Evolutionary conservation across 2,888 invertebrate genomes (phyloP), one percentile per base, ranked within the genome.

Genomic region (Germaria angustata): DNA sequence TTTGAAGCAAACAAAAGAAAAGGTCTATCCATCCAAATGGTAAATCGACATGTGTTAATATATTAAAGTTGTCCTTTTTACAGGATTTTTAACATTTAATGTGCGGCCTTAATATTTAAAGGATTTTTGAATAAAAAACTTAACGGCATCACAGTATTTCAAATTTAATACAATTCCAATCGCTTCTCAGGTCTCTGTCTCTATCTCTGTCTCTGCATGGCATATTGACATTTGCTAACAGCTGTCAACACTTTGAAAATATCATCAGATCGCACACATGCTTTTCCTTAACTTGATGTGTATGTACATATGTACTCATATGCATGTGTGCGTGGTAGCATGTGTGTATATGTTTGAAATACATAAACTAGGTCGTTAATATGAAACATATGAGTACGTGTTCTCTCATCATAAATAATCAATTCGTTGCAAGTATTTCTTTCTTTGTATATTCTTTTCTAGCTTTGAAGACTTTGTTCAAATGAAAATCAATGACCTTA

Each of bases 391-490:
- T 66, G 79, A 80, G 41, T 68, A 82, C 82, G 82, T 82, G 82
- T 71, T 82, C 71, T 36, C 66, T 55, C 79, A 75, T 82, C 82
- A 82, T 82, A 82, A 82, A 79, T 79, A 82, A 82, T 82, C 82
- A 82, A 73, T 82, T 79, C 79, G 66, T 75, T 79, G 57, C 71
- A 65, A 53, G 82, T 69, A 68, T 55, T 73, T 36, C 24, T 11
- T 68, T 61, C 34, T 1, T 15, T n/a, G 3, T 24, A 24, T 36
- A 6, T n/a, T 34, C 15, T 34, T 34, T 17, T 44, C 53, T 53
- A 24, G 44, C 34, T 49, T 15, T 5, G 17, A 49, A 55, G 63
- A 39, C 22, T 22, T 55, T 34, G 15, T 46, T 41, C 15, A 44
- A 65, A 17, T 1, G 39, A 69, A 77, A 66, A 71, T 71, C 82